Evolutionary conservation across 2,888 invertebrate species (phyloP).

Genomic region (Parnassius orleans): DNA sequence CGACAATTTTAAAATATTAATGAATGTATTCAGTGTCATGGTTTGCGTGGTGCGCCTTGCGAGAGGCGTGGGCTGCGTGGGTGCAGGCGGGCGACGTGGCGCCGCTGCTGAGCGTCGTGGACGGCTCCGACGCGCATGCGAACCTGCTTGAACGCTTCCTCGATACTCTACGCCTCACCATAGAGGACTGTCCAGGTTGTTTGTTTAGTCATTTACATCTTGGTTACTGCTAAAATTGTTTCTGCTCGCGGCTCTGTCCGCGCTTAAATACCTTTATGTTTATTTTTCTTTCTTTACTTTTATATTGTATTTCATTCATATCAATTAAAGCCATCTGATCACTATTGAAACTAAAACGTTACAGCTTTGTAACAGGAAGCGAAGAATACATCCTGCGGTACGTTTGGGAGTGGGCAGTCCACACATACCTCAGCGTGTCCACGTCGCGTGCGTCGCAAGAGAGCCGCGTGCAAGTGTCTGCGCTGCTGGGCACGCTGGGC

Average conservation of each 20-base stretch:
- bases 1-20: too few relatives aligned
- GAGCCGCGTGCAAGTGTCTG: constrained; percentile 43
- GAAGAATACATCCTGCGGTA: constrained; percentile 49
- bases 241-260: too few relatives aligned
- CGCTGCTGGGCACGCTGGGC: constrained; percentile 43
- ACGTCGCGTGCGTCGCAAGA: constrained; percentile 33
- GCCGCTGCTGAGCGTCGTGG: constrained; percentile 43
- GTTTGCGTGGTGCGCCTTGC: constrained; percentile 51
- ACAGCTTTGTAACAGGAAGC: constrained; percentile 38
- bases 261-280: too few relatives aligned
- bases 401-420: constrained; percentile 53
- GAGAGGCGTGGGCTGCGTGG: constrained; percentile 62
- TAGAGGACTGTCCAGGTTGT: constrained; percentile 57
- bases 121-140: constrained; percentile 35
- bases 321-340: neutral
- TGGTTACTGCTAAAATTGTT: too few relatives aligned
- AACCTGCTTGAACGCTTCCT: constrained; percentile 46
- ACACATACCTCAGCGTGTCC: constrained; percentile 35
- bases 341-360: neutral
- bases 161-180: constrained; percentile 43
- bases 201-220: neutral
- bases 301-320: too few relatives aligned
- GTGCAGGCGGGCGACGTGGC: constrained; percentile 41
- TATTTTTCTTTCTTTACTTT: too few relatives aligned
- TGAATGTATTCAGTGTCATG: constrained; percentile 43